A percentile compares a stretch with the other conserved stretches of the same genome.
Conservation (phyloP, 2,888 invertebrate species). For the Drepana falcataria region DNA sequence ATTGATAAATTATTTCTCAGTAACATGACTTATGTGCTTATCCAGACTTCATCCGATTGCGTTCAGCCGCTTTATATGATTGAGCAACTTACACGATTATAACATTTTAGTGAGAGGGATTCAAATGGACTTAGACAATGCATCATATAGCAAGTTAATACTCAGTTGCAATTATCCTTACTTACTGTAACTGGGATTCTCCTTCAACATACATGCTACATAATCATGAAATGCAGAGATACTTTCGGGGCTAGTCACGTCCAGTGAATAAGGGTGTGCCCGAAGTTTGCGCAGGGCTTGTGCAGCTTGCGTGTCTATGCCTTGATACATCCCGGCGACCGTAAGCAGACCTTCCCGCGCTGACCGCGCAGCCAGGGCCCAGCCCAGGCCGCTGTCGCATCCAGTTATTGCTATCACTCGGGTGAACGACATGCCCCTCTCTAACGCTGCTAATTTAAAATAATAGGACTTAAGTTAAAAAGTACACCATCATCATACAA, state of each 20-base stretch:
- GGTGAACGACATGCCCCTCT: conserved; percentile 35
- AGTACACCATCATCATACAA: no score
- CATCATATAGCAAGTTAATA: background rate
- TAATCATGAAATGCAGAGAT: conserved; percentile 70
- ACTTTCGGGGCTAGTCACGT: conserved; percentile 82
- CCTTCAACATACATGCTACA: conserved; percentile 61
- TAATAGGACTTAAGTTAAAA: background rate
- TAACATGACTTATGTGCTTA: no score
- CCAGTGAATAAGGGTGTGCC: conserved; percentile 77
- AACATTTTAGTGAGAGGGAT: no score
- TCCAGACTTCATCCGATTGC: no score
- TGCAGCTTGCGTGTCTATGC: conserved; percentile 72
- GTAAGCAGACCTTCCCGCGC: conserved; percentile 83
- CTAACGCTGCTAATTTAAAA: background rate
- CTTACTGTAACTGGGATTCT: conserved; percentile 75
- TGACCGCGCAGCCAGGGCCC: conserved; percentile 81
- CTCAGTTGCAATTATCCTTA: conserved; percentile 5
- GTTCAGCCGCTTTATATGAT: no score
- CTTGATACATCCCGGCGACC: conserved; percentile 86
- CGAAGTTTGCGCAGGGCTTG: conserved; percentile 55
- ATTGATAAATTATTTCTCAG: no score
- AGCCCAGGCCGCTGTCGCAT: conserved; percentile 92
- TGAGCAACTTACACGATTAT: no score
- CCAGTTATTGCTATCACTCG: conserved; percentile 86
- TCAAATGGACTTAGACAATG: no score